A percentile compares a stretch with the other conserved stretches of the same genome.
Conservation (phyloP, 2,797 vertebrate genomes). For the Brotula barbata region DNA sequence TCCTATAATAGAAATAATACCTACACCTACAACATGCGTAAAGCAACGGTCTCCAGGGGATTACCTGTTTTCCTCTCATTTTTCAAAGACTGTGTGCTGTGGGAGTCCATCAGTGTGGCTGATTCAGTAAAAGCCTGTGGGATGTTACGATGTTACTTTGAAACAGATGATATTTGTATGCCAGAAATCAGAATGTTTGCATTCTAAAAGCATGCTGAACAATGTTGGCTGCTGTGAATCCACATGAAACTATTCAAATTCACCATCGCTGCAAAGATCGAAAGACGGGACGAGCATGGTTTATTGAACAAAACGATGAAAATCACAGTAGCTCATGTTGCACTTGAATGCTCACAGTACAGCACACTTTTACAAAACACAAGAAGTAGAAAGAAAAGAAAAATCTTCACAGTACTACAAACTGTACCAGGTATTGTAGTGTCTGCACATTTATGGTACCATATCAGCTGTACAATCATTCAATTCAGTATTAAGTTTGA, state of each 20-base stretch:
- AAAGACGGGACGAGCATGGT: slow-evolving; percentile 61
- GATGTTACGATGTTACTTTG: too few species aligned
- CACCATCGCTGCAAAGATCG: slow-evolving; percentile 28
- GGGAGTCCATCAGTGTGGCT: too few species aligned
- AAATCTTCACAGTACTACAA: slow-evolving; percentile 25
- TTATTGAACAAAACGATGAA: slow-evolving; percentile 64
- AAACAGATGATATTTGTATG: too few species aligned
- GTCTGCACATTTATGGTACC: slow-evolving; percentile 19
- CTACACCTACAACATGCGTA: background rate
- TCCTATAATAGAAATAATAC: background rate
- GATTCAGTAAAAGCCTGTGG: too few species aligned
- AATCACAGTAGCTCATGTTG: slow-evolving; percentile 67
- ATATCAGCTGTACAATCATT: slow-evolving; percentile 36
- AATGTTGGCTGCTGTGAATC: too few species aligned
- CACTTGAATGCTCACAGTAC: slow-evolving; percentile 64
- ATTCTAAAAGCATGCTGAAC: too few species aligned
- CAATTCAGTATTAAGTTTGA: slow-evolving; percentile 50
- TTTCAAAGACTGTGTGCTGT: too few species aligned
- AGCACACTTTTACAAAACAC: slow-evolving; percentile 61
- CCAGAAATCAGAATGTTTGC: too few species aligned
- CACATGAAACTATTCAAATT: slow-evolving; percentile 7
- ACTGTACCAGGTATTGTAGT: slow-evolving; percentile 48
- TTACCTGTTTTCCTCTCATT: background rate
- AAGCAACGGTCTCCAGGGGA: background rate
- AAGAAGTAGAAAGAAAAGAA: slow-evolving; percentile 34